Evolutionary conservation across 1,140 invertebrate genomes (phyloP).

Genomic region (Daktulosphaira vitifoliae): DNA sequence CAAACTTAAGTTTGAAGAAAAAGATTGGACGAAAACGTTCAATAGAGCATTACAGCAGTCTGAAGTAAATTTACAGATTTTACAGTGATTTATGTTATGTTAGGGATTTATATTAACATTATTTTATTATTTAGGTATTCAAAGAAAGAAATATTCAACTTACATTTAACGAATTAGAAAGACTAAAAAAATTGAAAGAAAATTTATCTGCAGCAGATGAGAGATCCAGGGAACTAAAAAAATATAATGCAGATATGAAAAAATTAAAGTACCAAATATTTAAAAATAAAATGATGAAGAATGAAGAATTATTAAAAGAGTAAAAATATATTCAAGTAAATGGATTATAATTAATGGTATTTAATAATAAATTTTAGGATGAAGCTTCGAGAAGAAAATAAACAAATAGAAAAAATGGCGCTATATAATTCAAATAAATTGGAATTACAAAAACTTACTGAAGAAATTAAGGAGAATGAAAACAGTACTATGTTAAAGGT

Average conservation of each 20-base stretch:
- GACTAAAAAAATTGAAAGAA: neutral
- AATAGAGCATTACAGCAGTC: neutral
- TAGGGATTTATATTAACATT: too few relatives aligned
- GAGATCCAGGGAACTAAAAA: neutral
- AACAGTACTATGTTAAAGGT: neutral
- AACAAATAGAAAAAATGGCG: neutral
- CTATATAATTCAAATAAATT: neutral
- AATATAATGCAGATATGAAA: neutral
- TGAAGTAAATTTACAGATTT: neutral
- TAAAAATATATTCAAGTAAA: too few relatives aligned
- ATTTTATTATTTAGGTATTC: neutral
- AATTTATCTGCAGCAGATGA: neutral
- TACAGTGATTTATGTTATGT: too few relatives aligned
- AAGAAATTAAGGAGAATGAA: neutral
- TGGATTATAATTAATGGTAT: too few relatives aligned
- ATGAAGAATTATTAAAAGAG: slow-evolving; percentile 1
- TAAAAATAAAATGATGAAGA: neutral
- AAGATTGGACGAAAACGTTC: slow-evolving; percentile 6
- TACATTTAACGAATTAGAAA: neutral
- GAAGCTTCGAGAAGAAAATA: neutral
- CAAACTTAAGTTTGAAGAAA: slow-evolving; percentile 8
- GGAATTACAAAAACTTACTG: neutral
- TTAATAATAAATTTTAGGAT: neutral
- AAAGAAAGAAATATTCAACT: slow-evolving; percentile 12
- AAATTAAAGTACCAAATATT: neutral